Evolutionary conservation across 2,888 invertebrate genomes (phyloP), one percentile per base, ranked within the genome.

Genomic region (Agrotis ipsilon): DNA sequence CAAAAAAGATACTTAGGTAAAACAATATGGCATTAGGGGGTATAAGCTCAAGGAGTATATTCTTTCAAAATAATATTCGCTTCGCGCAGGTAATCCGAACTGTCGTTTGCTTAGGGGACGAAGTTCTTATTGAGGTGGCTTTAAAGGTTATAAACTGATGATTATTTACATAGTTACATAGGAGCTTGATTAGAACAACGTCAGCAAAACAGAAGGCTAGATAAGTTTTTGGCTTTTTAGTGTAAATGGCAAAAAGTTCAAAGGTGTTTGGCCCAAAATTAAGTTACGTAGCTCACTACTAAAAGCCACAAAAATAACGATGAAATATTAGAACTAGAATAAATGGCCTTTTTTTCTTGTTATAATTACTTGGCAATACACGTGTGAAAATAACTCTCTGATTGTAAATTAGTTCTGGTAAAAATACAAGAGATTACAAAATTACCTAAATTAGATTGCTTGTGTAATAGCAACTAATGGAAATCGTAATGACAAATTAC

Each of bases 1-100:
- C 72, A 46, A 77, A 79, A 75, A 75, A 65, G 54, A 60, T 61
- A 77, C 63, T 39, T 70, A 48, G 21, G 73, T 82, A 73, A 74
- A 61, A 48, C 55, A 61, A 79, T 80, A 68, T 32, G 51, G 57
- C 64, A 57, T 61, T 58, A 59, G 65, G 18, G 46, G 52, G n/a
- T 45, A 63, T 61, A 68, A 55, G 49, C 24, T 18, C 1, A 27
- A 45, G 27, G 49, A 58, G 24, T 68, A n/a, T 71, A n/a, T 71
- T 75, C 45, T 54, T 64, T 67, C 45, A 52, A 63, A 63, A 64
- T 61, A 68, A 52, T 58, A 43, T 74, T 65, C 54, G 21, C 49
- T 59, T n/a, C 24, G 3, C 4, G 51, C 7, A n/a, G 24, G 55
- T 63, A 45, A 48, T 51, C 45, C 45, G 48, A 54, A 70, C 49